Evolutionary conservation across 2,113 vertebrate species (phyloP).

Genomic region (Prionailurus viverrinus): DNA sequence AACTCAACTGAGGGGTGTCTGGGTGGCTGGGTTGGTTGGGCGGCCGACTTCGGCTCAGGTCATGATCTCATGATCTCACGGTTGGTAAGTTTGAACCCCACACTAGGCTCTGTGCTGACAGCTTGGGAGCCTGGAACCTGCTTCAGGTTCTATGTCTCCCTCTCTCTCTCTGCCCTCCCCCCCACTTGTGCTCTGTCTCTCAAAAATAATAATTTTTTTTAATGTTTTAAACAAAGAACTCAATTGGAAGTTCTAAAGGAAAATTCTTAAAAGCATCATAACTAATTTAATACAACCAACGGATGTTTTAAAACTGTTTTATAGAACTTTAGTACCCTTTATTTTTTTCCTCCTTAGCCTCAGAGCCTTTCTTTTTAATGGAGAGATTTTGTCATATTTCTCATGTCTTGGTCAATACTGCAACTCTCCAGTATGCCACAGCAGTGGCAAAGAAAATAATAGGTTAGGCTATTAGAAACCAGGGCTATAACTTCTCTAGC

Average conservation of each 20-base stretch:
- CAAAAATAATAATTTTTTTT: no score
- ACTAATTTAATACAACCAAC: slow-evolving; percentile 46
- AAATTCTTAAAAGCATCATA: slow-evolving; percentile 66
- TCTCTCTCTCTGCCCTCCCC: no score
- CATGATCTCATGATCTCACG: no score
- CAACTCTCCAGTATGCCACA: neutral
- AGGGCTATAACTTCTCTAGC: neutral
- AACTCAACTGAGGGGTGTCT: slow-evolving; percentile 38
- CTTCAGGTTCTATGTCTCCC: no score
- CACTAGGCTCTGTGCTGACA: no score
- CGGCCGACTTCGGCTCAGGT: no score
- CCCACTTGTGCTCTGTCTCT: no score
- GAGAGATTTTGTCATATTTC: slow-evolving; percentile 33
- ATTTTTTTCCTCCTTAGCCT: neutral
- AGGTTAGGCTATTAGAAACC: neutral
- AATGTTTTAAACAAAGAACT: slow-evolving; percentile 50
- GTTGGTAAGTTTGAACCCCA: no score
- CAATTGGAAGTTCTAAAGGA: slow-evolving; percentile 69
- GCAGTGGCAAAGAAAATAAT: neutral
- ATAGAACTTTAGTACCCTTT: neutral
- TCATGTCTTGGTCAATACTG: neutral
- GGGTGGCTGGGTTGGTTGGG: no score
- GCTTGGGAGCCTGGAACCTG: no score
- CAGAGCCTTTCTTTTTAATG: slow-evolving; percentile 16
- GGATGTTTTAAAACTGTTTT: slow-evolving; percentile 17